Evolutionary conservation across 2,113 vertebrate genomes (phyloP).

Genomic region (Erpornis zantholeuca): DNA sequence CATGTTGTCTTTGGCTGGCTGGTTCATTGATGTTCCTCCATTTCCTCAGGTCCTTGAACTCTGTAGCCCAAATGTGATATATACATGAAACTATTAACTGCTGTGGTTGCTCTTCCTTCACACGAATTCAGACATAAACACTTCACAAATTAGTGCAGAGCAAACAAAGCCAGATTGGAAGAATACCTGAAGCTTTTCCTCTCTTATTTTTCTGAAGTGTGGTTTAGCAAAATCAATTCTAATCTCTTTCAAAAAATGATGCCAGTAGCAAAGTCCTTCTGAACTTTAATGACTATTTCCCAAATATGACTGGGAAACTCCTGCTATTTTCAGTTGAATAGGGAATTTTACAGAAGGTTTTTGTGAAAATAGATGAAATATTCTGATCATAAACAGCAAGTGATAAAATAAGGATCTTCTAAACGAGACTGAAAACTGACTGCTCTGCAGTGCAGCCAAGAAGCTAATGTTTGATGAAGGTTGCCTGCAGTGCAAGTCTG

Average conservation of each 20-base stretch:
- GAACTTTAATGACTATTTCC: slow-evolving; percentile 20
- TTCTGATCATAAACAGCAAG: slow-evolving; percentile 31
- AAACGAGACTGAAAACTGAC: slow-evolving; percentile 14
- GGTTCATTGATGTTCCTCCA: not conserved
- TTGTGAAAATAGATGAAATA: slow-evolving; percentile 26
- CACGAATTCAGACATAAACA: not conserved
- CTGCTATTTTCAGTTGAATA: slow-evolving; percentile 6
- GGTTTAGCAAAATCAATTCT: slow-evolving; percentile 3
- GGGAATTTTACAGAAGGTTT: not conserved
- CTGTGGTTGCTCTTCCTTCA: not conserved
- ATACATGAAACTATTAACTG: not conserved
- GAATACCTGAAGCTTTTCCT: not conserved
- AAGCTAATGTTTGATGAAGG: slow-evolving; percentile 43
- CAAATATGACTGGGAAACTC: not conserved
- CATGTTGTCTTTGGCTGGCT: not conserved
- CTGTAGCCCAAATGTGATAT: not conserved
- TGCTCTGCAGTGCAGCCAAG: slow-evolving; percentile 23
- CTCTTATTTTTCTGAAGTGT: not conserved
- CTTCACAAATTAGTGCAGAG: not conserved
- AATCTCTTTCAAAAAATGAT: not conserved
- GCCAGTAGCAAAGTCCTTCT: not conserved
- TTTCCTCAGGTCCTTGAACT: slow-evolving; percentile 14
- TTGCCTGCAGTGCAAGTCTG: slow-evolving; percentile 42
- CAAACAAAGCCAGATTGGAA: not conserved
- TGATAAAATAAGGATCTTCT: slow-evolving; percentile 36